A percentile compares a stretch with the other conserved stretches of the same genome.
Evolutionary conservation across 2,797 vertebrate genomes (phyloP).

Genomic region (Cryptoprocta ferox): DNA sequence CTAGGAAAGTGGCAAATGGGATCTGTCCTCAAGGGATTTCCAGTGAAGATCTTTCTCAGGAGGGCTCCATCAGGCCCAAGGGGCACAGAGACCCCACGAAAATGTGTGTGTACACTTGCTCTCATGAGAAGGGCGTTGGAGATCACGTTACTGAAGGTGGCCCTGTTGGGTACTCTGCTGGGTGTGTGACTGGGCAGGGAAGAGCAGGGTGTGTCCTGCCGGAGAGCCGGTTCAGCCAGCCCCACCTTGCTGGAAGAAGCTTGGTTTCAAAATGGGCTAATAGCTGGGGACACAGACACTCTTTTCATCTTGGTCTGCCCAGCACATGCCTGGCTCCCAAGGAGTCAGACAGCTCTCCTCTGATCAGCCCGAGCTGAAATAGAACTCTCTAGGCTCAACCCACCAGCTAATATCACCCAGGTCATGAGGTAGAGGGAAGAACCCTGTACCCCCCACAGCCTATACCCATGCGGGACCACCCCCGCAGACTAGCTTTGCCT

Average conservation of each 20-base stretch:
- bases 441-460: too few species aligned
- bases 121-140: background rate
- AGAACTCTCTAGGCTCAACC: background rate
- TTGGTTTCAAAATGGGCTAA: conserved; percentile 68
- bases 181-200: background rate
- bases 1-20: too few species aligned
- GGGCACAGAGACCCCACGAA: accelerated
- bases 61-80: background rate
- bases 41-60: background rate
- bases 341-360: background rate
- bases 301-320: conserved; percentile 65
- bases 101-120: accelerated
- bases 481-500: background rate
- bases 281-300: conserved; percentile 47
- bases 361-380: background rate
- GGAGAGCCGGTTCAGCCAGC: conserved; percentile 61
- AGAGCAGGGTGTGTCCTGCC: conserved; percentile 48
- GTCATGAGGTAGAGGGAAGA: background rate
- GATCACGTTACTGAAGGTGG: background rate
- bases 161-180: background rate
- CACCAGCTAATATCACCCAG: background rate
- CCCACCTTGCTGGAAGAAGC: conserved; percentile 60
- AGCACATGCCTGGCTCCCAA: background rate
- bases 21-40: accelerated
- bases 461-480: background rate